Evolutionary conservation across 2,888 invertebrate species (phyloP), one percentile per base, ranked within the genome.

Genomic region (Xanthia togata): DNA sequence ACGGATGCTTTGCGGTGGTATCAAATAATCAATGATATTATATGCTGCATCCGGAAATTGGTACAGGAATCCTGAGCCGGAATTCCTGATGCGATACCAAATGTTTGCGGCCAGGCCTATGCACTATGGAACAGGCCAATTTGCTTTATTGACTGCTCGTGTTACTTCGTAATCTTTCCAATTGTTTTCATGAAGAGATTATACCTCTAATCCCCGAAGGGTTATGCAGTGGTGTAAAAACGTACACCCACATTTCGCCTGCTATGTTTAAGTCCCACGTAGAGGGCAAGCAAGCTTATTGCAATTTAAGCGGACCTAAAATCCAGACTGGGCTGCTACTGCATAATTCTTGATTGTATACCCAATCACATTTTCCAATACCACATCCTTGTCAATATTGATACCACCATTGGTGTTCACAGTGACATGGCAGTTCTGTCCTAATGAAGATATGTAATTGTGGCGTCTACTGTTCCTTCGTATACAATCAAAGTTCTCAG

Each of bases 21-120:
- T 78, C 67, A 78, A 68, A 71, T 68, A 83, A 71, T 71, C 80
- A 53, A 67, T 59, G 57, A 83, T 68, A 78, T 78, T 82, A 82
- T 70, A 70, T 53, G 38, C 57, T 78, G 53, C 50, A 68, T 78
- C 63, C 62, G 71, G 63, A 71, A 78, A 83, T 83, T 68, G 35
- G 50, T 63, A 53, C 69, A 82, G 57, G 57, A 69, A 59, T 69
- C 63, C 67, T 75, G 53, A 75, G n/a, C 53, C 26, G 55, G 78
- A 67, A 78, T 83, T 71, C 60, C 31, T 63, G 57, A 83, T 83
- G 65, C 63, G 44, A 57, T 69, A 62, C 35, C 38, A 47, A 79
- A 83, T 71, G 67, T 83, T 78, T 81, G 71, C 71, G 78, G 60
- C 70, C 35, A 41, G 4, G 26, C 23, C n/a, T 60, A 47, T 60